Evolutionary conservation across 2,797 vertebrate genomes (phyloP).

Genomic region (Tiaroga cobitis): DNA sequence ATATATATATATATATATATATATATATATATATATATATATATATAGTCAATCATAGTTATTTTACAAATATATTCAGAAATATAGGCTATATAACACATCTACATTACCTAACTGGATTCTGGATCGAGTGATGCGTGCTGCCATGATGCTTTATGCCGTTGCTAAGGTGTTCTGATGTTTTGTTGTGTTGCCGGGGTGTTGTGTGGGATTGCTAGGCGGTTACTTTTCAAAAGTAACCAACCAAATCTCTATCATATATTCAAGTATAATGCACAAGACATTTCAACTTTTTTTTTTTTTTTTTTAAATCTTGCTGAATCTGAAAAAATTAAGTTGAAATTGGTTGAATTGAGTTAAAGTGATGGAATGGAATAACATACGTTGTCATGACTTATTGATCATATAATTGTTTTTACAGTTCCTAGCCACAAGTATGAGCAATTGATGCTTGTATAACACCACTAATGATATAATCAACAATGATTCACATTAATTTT

Average conservation of each 20-base stretch:
- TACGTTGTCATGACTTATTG: background rate
- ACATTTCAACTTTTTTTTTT: background rate
- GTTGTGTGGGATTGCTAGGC: constrained; percentile 5
- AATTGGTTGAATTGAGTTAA: background rate
- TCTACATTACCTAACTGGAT: background rate
- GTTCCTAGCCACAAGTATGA: background rate
- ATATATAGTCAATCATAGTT: background rate
- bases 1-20: background rate
- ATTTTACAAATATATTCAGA: background rate
- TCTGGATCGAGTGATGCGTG: background rate
- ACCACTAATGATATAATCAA: background rate
- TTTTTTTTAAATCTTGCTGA: background rate
- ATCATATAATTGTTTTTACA: background rate
- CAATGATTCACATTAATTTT: background rate
- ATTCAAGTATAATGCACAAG: background rate
- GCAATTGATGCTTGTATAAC: background rate
- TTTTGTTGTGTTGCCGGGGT: constrained; percentile 17
- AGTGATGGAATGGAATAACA: background rate
- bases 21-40: background rate
- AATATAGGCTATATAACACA: background rate
- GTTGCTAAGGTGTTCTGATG: constrained; percentile 8
- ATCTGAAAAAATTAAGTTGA: background rate
- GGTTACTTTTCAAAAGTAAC: background rate
- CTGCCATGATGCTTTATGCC: background rate
- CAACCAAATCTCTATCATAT: background rate